These are phyloP conservation scores for Lordiphosa mommai DNA, from an alignment of 1,140 invertebrate species.

Conservation along the genomic window DNA sequence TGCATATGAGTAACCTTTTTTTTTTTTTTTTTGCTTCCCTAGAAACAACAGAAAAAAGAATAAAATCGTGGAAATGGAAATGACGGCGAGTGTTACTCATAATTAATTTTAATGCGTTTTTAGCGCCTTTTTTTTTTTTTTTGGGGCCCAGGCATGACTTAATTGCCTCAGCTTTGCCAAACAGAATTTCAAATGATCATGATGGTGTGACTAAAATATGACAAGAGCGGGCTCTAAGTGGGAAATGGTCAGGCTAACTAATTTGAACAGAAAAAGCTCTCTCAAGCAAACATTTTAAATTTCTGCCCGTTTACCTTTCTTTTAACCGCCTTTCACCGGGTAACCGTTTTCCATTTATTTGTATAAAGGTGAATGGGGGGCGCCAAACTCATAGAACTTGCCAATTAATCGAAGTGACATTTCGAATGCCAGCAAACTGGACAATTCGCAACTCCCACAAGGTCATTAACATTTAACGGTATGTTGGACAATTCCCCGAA, in stretches of 20 bases:
- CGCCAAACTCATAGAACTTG: neutral
- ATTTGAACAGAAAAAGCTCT: too few species aligned
- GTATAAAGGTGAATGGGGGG: too few species aligned
- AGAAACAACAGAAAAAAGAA: conserved; percentile 14
- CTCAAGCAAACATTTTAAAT: too few species aligned
- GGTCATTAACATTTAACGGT: conserved; percentile 53
- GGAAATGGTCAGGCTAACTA: too few species aligned
- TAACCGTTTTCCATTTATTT: too few species aligned
- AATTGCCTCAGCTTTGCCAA: conserved; percentile 1
- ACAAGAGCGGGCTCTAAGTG: too few species aligned
- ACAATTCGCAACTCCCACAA: conserved; percentile 6
- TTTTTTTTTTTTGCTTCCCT: too few species aligned
- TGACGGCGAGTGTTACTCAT: conserved; percentile 70
- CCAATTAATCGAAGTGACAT: conserved; percentile 8
- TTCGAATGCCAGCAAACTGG: neutral
- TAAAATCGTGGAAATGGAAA: conserved; percentile 39
- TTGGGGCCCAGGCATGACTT: neutral
- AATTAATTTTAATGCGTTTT: conserved; percentile 72
- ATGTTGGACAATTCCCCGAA: conserved; percentile 20
- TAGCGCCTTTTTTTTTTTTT: conserved; percentile 30
- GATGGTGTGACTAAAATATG: conserved; percentile 1
- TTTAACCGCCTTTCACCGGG: too few species aligned
- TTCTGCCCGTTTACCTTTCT: too few species aligned
- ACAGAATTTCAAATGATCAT: conserved; percentile 1
- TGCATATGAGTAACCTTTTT: conserved; percentile 13